Base-by-base conservation (phyloP, 2,888 invertebrate species). In the Branchellion lobata region DNA sequence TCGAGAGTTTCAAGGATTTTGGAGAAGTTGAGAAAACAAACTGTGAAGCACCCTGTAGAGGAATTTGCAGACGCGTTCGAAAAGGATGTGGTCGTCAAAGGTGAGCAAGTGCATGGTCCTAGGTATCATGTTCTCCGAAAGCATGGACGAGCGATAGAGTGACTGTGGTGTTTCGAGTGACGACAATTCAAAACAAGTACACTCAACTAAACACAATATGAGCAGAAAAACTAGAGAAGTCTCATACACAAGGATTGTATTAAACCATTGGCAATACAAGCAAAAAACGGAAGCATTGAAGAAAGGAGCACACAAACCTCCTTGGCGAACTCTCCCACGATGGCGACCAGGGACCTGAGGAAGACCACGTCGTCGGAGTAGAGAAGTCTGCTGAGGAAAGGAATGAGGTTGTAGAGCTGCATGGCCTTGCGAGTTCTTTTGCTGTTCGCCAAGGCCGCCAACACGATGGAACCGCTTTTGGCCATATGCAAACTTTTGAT, bases 11-110 rank as follows among this genome's bases (percentile, higher is more conserved):
- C n/a, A n/a, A n/a, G n/a, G n/a, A n/a, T n/a, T n/a, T n/a, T n/a
- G n/a, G n/a, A n/a, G n/a, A n/a, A n/a, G n/a, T n/a, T n/a, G n/a
- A n/a, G n/a, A n/a, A n/a, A n/a, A n/a, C n/a, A n/a, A n/a, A n/a
- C n/a, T n/a, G n/a, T n/a, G n/a, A n/a, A n/a, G n/a, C n/a, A 77
- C 77, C 77, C 77, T 77, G 27, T 21, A 77, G 31, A 65, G 33
- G 57, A 77, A 53, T n/a, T 34, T 77, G 65, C 77, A 77, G n/a
- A 77, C 34, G 57, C 65, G 47, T 34, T 77, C 77, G 29, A 57
- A 61, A 33, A 77, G 33, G 21, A 65, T 36, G 21, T 31, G 3
- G 27, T 77, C 77, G 33, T 77, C 33, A 36, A 34, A 65, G 31
- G 5, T 77, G n/a, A 77, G 31, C n/a, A 33, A 31, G n/a, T 77